Evolutionary conservation across 2,113 vertebrate species (phyloP), one percentile per base, ranked within the genome.

Genomic region (Phalacrocorax brasilianus): DNA sequence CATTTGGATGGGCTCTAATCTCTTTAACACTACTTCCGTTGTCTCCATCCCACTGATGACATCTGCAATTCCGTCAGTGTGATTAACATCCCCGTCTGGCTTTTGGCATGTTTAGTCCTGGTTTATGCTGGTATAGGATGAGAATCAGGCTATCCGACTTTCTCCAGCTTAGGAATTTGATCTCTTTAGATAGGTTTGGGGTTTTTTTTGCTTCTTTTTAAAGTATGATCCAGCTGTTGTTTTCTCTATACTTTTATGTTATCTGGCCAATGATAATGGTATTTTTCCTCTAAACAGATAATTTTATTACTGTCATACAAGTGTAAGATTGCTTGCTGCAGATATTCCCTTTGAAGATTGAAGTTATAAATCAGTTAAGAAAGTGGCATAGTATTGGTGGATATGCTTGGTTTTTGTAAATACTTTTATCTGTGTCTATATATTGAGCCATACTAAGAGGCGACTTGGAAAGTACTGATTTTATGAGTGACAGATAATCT

Each of bases 401-500:
- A 20, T 74, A 27, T 24, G 45, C 50, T 83, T 58, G n/a, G 15
- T 1, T 17, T 97, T 96, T 59, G n/a, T 91, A 97, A 96, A 97
- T 91, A 88, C 77, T 94, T 90, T 90, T 82, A 76, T 87, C 72
- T 81, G 10, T 81, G 70, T 74, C 93, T 91, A 3, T 76, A 65
- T 68, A 73, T 63, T 61, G 66, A 94, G 55, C 81, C 40, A 32
- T 42, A 52, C 76, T 92, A 42, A 93, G 72, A 88, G 67, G 49
- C 58, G 4, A 45, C 56, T 56, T 44, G 35, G 42, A 75, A 94
- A 92, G 73, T 50, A 16, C 72, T 83, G 72, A 66, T 90, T 88
- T 88, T 80, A 9, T 92, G 88, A 93, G 71, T 68, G 95, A 68
- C 78, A 91, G 91, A 84, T 83, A 78, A 97, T 89, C 88, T 91